These are phyloP conservation scores for Eumaeus atala DNA, from an alignment of 1,140 invertebrate genomes.

Conservation along the genomic window DNA sequence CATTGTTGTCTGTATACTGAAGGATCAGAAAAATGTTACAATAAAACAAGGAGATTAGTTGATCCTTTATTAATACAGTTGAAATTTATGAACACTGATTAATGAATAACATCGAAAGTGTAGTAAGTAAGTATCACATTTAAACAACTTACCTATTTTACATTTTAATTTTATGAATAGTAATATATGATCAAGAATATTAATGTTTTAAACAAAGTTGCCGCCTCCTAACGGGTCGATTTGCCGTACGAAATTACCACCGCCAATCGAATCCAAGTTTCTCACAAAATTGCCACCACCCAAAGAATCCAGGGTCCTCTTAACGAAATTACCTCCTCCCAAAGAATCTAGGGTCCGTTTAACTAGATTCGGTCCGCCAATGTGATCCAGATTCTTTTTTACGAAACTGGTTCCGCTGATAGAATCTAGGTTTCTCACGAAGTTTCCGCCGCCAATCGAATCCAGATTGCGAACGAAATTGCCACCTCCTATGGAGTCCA, in stretches of 20 bases:
- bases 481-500: conserved; percentile 57
- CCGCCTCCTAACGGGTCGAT: conserved; percentile 64
- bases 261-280: conserved; percentile 61
- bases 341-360: conserved; percentile 57
- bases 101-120: conserved; percentile 34
- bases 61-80: conserved; percentile 24
- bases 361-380: conserved; percentile 68
- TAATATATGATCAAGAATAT: neutral
- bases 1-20: too few species aligned
- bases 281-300: conserved; percentile 68
- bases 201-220: conserved; percentile 36
- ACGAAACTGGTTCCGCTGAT: conserved; percentile 59
- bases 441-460: conserved; percentile 66
- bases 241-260: conserved; percentile 57
- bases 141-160: neutral
- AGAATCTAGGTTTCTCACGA: conserved; percentile 54
- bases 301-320: conserved; percentile 57
- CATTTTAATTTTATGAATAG: conserved; percentile 15
- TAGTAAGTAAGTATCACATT: conserved; percentile 32
- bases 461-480: conserved; percentile 61
- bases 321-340: conserved; percentile 65
- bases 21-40: too few species aligned
- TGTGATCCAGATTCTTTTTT: conserved; percentile 66
- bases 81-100: conserved; percentile 29
- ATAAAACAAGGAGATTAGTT: conserved; percentile 20